Base-by-base conservation (phyloP, 30 jellyfish, hydroid and myxozoan genomes). In the Catostylus mosaicus region DNA sequence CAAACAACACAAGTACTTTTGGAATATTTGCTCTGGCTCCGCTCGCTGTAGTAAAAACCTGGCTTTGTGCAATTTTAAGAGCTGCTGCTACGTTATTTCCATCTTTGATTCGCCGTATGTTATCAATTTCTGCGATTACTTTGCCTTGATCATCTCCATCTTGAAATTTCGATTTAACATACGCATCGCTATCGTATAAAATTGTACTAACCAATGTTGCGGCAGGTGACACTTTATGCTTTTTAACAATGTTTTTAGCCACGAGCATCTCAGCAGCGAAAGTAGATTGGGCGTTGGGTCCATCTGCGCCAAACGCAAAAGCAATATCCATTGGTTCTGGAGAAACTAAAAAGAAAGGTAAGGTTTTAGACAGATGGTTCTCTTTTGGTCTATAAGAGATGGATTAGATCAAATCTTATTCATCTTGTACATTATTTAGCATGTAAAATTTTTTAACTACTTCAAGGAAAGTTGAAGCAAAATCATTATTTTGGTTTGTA, bases 1-100 rank as follows among this genome's bases (percentile, higher is more conserved):
- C 71, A 76, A 91, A 91, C 24, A 86, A 68, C 29, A 91, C 85
- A 23, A 91, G 34, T 9, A 95, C 61, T 56, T 91, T 91, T 43
- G 82, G 80, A 3, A 82, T 73, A 45, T 56, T 63, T 11, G 74
- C 57, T 29, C 97, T 61, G n/a, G 80, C 96, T 1, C 96, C 96
- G 22, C 73, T 65, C 29, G 43, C 40, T 48, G 4, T 32, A 1
- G 77, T 19, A 59, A 85, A 91, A 5, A 91, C 82, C 6, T 81
- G 43, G 37, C 59, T 75, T 8, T 83, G 79, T 6, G 93, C 96
- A 20, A 81, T 36, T 33, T 87, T 93, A 9, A 92, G 63, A 22
- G 96, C 96, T 24, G 30, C 51, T 48, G 33, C 36, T n/a, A 84
- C 67, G 37, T 77, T 78, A 33, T 33, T 82, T 0, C 92, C 92